A percentile compares a stretch with the other conserved stretches of the same genome.
Evolutionary conservation across 2,888 invertebrate genomes (phyloP).

Genomic region (Plebejus anna): DNA sequence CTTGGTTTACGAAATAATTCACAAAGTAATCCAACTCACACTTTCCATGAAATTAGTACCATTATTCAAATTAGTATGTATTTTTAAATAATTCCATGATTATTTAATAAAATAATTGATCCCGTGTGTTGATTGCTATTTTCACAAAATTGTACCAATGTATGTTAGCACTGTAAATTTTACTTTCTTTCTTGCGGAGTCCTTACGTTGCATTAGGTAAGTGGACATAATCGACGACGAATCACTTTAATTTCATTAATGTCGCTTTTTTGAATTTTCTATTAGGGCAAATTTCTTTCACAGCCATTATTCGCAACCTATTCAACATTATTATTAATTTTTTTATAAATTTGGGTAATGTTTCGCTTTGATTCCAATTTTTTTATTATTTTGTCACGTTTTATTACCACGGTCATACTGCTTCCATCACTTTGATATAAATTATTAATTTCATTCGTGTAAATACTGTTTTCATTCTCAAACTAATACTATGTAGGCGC

Average conservation of each 20-base stretch:
- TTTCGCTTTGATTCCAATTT: conserved; percentile 76
- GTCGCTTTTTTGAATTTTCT: conserved; percentile 60
- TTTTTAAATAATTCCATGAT: not conserved
- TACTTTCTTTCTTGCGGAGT: conserved; percentile 80
- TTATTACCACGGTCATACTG: conserved; percentile 55
- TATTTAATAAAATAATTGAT: conserved; percentile 7
- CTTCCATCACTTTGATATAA: conserved; percentile 51
- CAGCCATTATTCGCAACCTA: conserved; percentile 57
- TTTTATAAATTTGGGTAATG: conserved; percentile 70
- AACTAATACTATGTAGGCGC: not conserved
- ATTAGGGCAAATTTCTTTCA: conserved; percentile 47
- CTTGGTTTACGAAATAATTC: conserved; percentile 1
- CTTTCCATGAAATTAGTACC: not conserved
- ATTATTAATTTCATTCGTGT: conserved; percentile 39
- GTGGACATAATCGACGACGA: conserved; percentile 67
- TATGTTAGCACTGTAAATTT: conserved; percentile 75
- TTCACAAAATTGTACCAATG: conserved; percentile 57
- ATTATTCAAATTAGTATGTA: not conserved
- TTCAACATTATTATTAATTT: conserved; percentile 47
- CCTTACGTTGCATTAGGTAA: conserved; percentile 79
- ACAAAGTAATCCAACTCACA: not conserved
- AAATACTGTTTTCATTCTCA: conserved; percentile 11
- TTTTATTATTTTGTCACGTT: conserved; percentile 49
- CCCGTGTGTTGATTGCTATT: conserved; percentile 46
- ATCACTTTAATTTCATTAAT: conserved; percentile 55